Evolutionary conservation across 2,888 invertebrate genomes (phyloP), one percentile per base, ranked within the genome.

Genomic region (Hydraecia micacea): DNA sequence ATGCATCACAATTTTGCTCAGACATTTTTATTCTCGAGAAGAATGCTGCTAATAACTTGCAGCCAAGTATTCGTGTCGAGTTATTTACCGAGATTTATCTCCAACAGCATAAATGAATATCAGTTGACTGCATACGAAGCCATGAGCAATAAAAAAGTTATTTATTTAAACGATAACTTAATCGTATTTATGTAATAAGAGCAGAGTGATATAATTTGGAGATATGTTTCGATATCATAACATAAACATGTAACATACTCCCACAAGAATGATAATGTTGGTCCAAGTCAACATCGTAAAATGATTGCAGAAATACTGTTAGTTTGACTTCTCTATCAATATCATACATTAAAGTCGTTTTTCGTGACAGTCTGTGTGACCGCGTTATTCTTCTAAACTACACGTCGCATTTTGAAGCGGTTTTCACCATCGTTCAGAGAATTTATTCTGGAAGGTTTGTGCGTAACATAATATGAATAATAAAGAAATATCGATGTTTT

Each of bases 51-150:
- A 72, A 72, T 83, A 75, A 81, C 67, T 73, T 76, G 62, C 66
- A 75, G 77, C 77, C 81, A 81, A 85, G 85, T 84, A 80, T 86
- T 81, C 73, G 77, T 80, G 79, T 80, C 80, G 79, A 75, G 67
- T 83, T 65, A 77, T 80, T 73, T 77, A 85, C 75, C 69, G 77
- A 77, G 83, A 88, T 79, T 76, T 83, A 87, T 87, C 80, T 84
- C 65, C 73, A 63, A 58, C 75, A 75, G 71, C 79, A 79, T 76
- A 76, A 75, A 77, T 88, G 87, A 86, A 87, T 76, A 84, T 84
- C 70, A 71, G 72, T 73, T 79, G 71, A 39, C 42, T 83, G 73
- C 75, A 72, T 68, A 84, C 46, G 72, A 79, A 67, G 36, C 46
- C 60, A 69, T 72, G 71, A 70, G 36, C 52, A 77, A 74, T 77